Percentiles rank a stretch among this genome's conserved stretches.
These are phyloP conservation scores for Poeciliopsis occidentalis DNA, from an alignment of 2,113 vertebrate genomes.

Conservation along the genomic window DNA sequence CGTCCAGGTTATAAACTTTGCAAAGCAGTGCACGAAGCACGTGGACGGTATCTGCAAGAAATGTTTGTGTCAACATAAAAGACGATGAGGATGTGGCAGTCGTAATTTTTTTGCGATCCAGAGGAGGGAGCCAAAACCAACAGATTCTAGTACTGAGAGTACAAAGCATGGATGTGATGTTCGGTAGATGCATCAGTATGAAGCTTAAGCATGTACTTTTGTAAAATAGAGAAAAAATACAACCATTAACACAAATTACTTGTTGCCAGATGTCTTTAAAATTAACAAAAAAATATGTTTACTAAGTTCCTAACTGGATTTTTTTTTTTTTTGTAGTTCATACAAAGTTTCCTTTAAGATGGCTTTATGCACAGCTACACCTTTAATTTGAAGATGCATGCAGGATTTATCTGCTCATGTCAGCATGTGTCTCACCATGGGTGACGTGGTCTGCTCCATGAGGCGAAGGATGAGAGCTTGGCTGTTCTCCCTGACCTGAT, in stretches of 20 bases:
- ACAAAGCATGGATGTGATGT: conserved; percentile 15
- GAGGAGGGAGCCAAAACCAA: conserved; percentile 49
- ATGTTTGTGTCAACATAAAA: conserved; percentile 9
- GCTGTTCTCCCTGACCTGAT: conserved; percentile 95
- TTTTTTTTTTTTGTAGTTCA: background rate
- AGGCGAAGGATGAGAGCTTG: conserved; percentile 89
- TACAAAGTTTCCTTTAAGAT: no score
- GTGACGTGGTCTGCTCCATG: conserved; percentile 88
- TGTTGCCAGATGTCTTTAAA: background rate
- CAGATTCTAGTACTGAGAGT: background rate
- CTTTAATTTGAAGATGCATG: background rate
- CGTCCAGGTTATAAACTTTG: background rate
- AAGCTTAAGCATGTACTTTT: background rate
- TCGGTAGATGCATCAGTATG: background rate
- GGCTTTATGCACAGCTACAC: no score
- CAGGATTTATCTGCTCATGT: background rate
- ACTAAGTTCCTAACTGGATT: background rate
- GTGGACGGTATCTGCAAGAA: conserved; percentile 10
- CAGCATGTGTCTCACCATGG: conserved; percentile 84
- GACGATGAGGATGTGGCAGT: background rate
- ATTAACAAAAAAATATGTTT: background rate
- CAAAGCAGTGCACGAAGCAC: conserved; percentile 37
- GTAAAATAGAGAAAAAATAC: conserved; percentile 1
- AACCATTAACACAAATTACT: background rate
- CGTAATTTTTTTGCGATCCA: conserved; percentile 39